These are phyloP conservation scores for Catocala fraxini DNA, from an alignment of 2,888 invertebrate species.

Conservation along the genomic window DNA sequence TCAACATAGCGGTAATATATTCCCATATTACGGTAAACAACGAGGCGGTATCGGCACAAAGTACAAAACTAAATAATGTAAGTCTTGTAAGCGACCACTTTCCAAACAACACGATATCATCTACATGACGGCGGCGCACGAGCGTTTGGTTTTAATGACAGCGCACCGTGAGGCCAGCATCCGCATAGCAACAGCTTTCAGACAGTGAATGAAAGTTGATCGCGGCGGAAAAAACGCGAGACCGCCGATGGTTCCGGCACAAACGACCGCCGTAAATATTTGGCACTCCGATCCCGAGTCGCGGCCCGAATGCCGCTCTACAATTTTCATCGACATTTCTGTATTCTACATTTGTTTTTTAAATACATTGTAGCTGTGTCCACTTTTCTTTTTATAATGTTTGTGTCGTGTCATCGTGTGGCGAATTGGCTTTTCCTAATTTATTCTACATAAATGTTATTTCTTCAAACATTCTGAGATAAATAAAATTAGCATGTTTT, in stretches of 20 bases:
- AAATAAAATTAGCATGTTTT: constrained; percentile 63
- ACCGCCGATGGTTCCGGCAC: constrained; percentile 67
- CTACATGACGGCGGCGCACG: constrained; percentile 80
- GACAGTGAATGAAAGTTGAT: constrained; percentile 85
- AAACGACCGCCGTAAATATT: constrained; percentile 69
- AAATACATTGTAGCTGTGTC: constrained; percentile 38
- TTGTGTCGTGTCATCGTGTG: constrained; percentile 31
- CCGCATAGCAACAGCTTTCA: constrained; percentile 86
- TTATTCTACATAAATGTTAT: constrained; percentile 60
- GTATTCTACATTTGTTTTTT: constrained; percentile 48
- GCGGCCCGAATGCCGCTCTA: constrained; percentile 44
- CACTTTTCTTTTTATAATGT: constrained; percentile 45
- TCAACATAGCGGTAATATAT: constrained; percentile 20
- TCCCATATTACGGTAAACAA: constrained; percentile 27
- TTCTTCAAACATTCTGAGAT: constrained; percentile 60
- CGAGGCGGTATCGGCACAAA: constrained; percentile 58
- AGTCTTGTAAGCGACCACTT: constrained; percentile 73
- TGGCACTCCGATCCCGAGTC: constrained; percentile 57
- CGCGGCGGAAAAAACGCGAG: constrained; percentile 75
- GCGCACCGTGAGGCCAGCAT: constrained; percentile 79
- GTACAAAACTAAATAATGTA: constrained; percentile 56
- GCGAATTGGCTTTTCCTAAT: constrained; percentile 51
- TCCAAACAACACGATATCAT: constrained; percentile 84
- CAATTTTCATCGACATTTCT: constrained; percentile 54
- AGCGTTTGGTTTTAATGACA: constrained; percentile 81